Conservation (phyloP, 1,140 invertebrate genomes). For the Psilanteris sp. region DNA sequence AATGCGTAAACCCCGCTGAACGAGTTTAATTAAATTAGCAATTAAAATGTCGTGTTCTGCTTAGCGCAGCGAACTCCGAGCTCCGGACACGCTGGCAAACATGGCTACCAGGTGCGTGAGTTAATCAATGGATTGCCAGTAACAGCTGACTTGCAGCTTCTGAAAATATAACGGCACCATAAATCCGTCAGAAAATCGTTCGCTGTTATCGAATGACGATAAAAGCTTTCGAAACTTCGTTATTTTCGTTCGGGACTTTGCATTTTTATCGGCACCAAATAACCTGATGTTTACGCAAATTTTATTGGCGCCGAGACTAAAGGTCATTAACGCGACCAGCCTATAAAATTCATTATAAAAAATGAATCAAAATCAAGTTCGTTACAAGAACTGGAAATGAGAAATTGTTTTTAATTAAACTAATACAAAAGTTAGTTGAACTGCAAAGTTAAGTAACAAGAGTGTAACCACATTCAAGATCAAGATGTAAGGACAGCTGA, state of each 20-base stretch:
- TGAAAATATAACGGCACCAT: slow-evolving; percentile 53
- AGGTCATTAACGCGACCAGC: slow-evolving; percentile 32
- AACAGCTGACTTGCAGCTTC: slow-evolving; percentile 59
- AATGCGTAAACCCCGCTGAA: slow-evolving; percentile 38
- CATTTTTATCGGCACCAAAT: slow-evolving; percentile 21
- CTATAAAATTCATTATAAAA: slow-evolving; percentile 29
- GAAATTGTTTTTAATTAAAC: slow-evolving; percentile 33
- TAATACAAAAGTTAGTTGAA: slow-evolving; percentile 45
- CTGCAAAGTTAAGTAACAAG: too few species aligned
- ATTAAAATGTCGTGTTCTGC: slow-evolving; percentile 71
- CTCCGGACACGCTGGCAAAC: slow-evolving; percentile 25
- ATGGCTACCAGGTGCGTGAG: slow-evolving; percentile 51
- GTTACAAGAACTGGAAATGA: slow-evolving; percentile 11
- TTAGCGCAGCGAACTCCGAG: slow-evolving; percentile 34
- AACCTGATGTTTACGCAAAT: slow-evolving; percentile 4
- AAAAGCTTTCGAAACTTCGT: slow-evolving; percentile 50
- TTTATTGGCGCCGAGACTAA: not conserved
- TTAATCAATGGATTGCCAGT: slow-evolving; percentile 60
- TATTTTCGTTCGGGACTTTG: slow-evolving; percentile 29
- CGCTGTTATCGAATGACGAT: slow-evolving; percentile 34
- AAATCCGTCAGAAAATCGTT: slow-evolving; percentile 40
- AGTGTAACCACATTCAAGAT: too few species aligned
- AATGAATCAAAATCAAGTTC: slow-evolving; percentile 12
- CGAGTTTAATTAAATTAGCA: slow-evolving; percentile 76
- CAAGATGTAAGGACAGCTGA: too few species aligned